Evolutionary conservation across 2,113 vertebrate species (phyloP).

Genomic region (Uria aalge): DNA sequence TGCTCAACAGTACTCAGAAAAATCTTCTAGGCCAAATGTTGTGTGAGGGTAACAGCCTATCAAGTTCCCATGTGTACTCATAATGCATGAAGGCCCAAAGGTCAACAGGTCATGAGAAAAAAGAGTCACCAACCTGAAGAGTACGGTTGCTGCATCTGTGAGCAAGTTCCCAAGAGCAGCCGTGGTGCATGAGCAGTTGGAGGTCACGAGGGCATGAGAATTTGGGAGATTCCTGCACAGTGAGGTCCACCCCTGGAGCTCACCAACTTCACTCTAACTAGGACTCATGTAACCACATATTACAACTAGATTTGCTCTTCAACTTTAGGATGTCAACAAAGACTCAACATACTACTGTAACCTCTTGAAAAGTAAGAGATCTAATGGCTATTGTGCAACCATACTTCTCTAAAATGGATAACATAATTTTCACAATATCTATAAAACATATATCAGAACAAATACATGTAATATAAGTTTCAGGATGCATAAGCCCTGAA

Average conservation of each 20-base stretch:
- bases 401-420: neutral
- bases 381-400: neutral
- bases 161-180: neutral
- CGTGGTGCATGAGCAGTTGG: neutral
- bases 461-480: neutral
- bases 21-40: neutral
- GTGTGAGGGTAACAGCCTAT: neutral
- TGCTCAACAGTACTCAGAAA: neutral
- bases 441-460: neutral
- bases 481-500: neutral
- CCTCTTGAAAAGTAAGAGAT: neutral
- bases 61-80: conserved; percentile 44
- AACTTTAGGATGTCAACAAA: neutral
- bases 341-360: neutral
- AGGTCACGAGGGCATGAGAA: conserved; percentile 38
- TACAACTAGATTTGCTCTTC: neutral
- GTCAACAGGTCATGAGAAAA: conserved; percentile 48
- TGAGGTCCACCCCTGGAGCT: neutral
- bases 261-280: neutral
- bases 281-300: neutral
- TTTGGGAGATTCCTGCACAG: neutral
- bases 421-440: neutral
- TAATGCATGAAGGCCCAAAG: conserved; percentile 41
- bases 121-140: conserved; percentile 4
- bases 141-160: neutral